These are phyloP conservation scores for Stichopus chloronotus DNA, from an alignment of 35 echinoderm and acorn worm genomes.

Conservation along the genomic window DNA sequence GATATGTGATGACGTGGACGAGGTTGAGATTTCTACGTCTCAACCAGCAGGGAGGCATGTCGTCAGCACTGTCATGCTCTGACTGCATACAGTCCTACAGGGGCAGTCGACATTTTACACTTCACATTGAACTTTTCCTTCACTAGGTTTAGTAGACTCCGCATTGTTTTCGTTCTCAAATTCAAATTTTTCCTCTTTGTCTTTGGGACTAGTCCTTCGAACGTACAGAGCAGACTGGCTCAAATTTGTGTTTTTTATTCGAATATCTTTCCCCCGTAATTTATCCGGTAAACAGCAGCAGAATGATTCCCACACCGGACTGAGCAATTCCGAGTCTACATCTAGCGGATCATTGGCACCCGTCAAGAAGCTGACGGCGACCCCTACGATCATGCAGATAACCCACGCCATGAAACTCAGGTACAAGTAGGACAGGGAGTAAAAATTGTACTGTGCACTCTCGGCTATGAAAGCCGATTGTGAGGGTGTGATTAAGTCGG, in stretches of 20 bases:
- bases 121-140: background rate
- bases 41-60: too few relatives aligned
- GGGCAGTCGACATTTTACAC: background rate
- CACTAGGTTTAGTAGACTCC: background rate
- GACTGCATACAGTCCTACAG: too few relatives aligned
- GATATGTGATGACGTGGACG: background rate
- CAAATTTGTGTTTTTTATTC: background rate
- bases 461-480: constrained; percentile 9
- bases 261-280: background rate
- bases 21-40: too few relatives aligned
- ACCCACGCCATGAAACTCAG: constrained; percentile 47
- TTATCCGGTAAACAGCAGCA: constrained; percentile 49
- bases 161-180: constrained; percentile 6
- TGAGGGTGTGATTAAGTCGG: background rate
- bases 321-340: constrained; percentile 12
- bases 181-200: constrained; percentile 17
- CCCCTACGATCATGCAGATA: constrained; percentile 30
- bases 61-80: background rate
- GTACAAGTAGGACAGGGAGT: constrained; percentile 52
- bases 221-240: constrained; percentile 43
- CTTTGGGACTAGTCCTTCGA: constrained; percentile 11
- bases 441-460: constrained; percentile 2
- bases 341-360: constrained; percentile 43
- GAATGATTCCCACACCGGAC: constrained; percentile 51
- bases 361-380: constrained; percentile 33